Evolutionary conservation across 2,797 vertebrate species (phyloP), one percentile per base, ranked within the genome.

Genomic region (Propithecus deckenii): DNA sequence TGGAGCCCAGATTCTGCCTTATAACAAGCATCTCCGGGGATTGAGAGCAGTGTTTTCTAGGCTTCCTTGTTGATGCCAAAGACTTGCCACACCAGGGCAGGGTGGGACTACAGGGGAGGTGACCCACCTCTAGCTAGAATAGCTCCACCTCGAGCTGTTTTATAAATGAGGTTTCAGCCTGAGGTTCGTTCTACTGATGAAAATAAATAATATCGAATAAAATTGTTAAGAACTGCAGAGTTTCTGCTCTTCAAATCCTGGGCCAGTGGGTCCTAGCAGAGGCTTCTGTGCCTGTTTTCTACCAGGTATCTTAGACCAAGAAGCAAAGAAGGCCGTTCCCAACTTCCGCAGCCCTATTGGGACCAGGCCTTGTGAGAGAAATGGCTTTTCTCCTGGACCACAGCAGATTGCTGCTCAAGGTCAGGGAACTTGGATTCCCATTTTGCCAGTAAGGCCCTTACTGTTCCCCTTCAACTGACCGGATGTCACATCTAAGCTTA

Each of bases 131-230:
- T 7, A 9, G 46, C 52, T 63, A 18, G 87, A 72, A 43, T 15
- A 52, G 65, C 12, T 35, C 32, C 63, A 5, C 43, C 32, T 81
- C 3, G 61, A 35, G 28, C 28, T 55, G 11, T 30, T 80, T 79
- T 28, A 61, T 75, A 69, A 94, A 48, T 63, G 46, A 71, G 48
- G 22, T 50, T 85, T 93, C 14, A 90, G 41, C 32, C 84, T 84
- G 65, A 89, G 76, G 15, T 61, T 52, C 57, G 17, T 78, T 57
- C 43, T 84, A 15, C 48, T 78, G 88, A 86, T 88, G 61, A 78
- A 78, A 85, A 71, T 78, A 43, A 94, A 28, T 38, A 69, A 43
- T 8, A 11, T 18, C 2, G 35, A 61, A 25, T 74, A 72, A 18
- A 41, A 22, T 17, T 50, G 50, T 76, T 83, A 28, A 30, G 20